A percentile compares a stretch with the other conserved stretches of the same genome.
These are phyloP conservation scores for Tachina grossa DNA, from an alignment of 2,888 invertebrate genomes.

Conservation along the genomic window DNA sequence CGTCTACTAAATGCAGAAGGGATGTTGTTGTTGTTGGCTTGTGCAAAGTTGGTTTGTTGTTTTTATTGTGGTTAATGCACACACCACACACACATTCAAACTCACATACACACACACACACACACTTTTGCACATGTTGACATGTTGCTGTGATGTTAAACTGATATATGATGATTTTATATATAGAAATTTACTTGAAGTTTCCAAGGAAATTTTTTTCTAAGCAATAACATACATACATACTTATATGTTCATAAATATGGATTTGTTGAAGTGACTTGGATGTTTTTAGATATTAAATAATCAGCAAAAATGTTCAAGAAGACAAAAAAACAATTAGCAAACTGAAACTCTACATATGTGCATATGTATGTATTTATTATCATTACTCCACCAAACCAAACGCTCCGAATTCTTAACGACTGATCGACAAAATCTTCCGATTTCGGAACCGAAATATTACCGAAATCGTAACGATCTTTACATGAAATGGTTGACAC, in stretches of 20 bases:
- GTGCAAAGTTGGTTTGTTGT: slow-evolving; percentile 43
- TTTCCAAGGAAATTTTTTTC: slow-evolving; percentile 59
- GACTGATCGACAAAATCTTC: no score
- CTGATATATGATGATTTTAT: slow-evolving; percentile 34
- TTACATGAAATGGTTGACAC: no score
- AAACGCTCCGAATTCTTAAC: no score
- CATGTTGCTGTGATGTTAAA: slow-evolving; percentile 9
- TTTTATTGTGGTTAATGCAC: slow-evolving; percentile 31
- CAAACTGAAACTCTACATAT: no score
- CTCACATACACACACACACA: slow-evolving; percentile 1
- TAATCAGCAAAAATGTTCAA: slow-evolving; percentile 3
- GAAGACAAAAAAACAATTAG: not conserved
- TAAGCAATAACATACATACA: no score
- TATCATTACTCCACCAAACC: no score
- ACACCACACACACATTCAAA: not conserved
- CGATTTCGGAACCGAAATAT: no score
- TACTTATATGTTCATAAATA: no score
- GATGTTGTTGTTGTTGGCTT: slow-evolving; percentile 30
- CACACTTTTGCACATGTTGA: slow-evolving; percentile 8
- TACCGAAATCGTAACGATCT: no score
- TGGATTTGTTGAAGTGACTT: slow-evolving; percentile 40
- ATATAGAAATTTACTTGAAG: slow-evolving; percentile 65
- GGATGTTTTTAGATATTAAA: slow-evolving; percentile 49
- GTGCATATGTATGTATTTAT: no score
- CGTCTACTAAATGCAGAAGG: slow-evolving; percentile 15